Base-by-base conservation (phyloP, 2,888 invertebrate genomes). In the Stenchaetothrips biformis region DNA sequence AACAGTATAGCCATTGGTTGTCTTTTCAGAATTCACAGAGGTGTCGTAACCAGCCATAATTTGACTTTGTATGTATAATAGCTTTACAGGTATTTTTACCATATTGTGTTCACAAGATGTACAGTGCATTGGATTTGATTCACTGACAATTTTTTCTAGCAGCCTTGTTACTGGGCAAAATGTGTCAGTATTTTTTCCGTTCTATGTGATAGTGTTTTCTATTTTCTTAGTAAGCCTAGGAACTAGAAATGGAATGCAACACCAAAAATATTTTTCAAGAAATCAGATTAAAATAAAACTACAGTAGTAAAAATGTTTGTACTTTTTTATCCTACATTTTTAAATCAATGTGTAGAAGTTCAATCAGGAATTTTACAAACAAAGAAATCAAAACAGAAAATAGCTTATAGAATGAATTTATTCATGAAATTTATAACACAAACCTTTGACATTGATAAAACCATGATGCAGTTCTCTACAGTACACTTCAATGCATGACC, bases 231-330 rank as follows among this genome's bases (percentile, higher is more conserved):
- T 25, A 25, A 74, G 13, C 9, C 25, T 74, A 74, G 21, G 21
- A 8, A 21, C 21, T 74, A 21, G 25, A 21, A 25, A 6, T 59
- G 16, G 11, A 7, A 74, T 74, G 67, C 53, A 74, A 25, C 74
- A 67, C 74, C 18, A n/a, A 2, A 27, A 48, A 85, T 89, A 83
- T 88, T 88, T 87, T 81, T 83, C 13, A 83, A 81, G 2, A 37
- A 37, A 37, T 37, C 37, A 37, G 37, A 37, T 37, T 37, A 37
- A 37, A 37, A 37, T 37, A 37, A 37, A 37, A 37, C 4, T 37
- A 37, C 37, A 2, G 37, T 37, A 37, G 37, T 2, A 1, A 37
- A 37, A 37, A 37, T 4, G 4, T 37, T 37, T 1, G 37, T 37
- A 1, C 37, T 37, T 37, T 37, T 37, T 37, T 37, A 1, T 4